phyloP scores from a whole-genome alignment of 2,888 invertebrate genomes.

The Amphimallon solstitiale region DNA sequence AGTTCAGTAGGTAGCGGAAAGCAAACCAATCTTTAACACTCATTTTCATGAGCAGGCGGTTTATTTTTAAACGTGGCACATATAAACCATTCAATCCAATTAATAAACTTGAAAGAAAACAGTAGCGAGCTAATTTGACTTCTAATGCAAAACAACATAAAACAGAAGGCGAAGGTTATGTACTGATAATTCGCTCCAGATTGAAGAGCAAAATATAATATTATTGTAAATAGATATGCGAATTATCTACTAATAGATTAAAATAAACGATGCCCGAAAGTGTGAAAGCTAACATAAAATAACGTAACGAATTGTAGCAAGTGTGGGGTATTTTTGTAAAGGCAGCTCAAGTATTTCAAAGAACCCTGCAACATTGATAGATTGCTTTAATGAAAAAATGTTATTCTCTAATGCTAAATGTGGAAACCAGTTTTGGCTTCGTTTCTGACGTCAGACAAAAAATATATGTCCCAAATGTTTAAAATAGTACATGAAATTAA shows the following conservation, averaged over 20 bases:
- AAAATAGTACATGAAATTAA: slow-evolving; percentile 12
- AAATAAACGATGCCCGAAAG: neutral
- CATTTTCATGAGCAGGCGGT: neutral
- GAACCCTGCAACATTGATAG: neutral
- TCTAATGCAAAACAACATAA: slow-evolving; percentile 2
- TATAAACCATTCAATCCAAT: slow-evolving; percentile 2
- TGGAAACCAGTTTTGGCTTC: neutral
- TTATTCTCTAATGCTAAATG: neutral
- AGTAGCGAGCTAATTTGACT: neutral
- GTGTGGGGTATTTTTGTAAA: slow-evolving; percentile 7
- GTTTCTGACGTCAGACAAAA: slow-evolving; percentile 18
- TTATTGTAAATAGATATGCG: neutral
- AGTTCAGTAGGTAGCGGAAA: neutral
- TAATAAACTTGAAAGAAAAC: slow-evolving; percentile 14
- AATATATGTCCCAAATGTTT: slow-evolving; percentile 8
- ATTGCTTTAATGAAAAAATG: neutral
- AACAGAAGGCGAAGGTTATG: neutral
- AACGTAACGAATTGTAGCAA: neutral
- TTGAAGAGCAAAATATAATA: neutral
- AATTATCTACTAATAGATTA: slow-evolving; percentile 11
- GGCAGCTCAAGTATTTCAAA: neutral
- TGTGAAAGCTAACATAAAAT: neutral
- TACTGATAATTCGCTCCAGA: neutral
- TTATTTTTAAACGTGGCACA: neutral
- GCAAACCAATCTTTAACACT: neutral